Conservation (phyloP, 2,888 invertebrate genomes). For the Flexamia atlantica region DNA sequence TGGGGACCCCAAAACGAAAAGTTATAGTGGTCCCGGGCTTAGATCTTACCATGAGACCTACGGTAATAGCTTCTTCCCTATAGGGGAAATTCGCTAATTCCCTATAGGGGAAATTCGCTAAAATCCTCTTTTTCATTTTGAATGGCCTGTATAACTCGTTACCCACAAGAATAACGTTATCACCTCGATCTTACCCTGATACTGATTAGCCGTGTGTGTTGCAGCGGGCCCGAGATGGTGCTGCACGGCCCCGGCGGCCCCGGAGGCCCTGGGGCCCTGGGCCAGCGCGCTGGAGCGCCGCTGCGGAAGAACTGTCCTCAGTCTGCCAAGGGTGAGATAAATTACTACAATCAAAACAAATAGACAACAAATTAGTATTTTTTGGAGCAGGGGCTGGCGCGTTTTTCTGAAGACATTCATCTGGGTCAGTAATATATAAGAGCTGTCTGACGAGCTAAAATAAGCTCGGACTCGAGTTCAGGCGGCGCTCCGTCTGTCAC, state of each 20-base stretch:
- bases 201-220: background rate
- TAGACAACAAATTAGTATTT: slow-evolving; percentile 59
- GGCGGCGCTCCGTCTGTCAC: background rate
- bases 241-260: slow-evolving; percentile 1
- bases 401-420: slow-evolving; percentile 51
- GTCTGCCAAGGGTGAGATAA: slow-evolving; percentile 47
- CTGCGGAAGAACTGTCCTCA: slow-evolving; percentile 31
- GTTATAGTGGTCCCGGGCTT: no score
- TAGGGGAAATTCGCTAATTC: no score
- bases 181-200: no score
- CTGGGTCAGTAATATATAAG: slow-evolving; percentile 57
- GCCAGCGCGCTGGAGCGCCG: background rate
- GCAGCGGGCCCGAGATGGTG: slow-evolving; percentile 39
- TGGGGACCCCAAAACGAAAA: no score
- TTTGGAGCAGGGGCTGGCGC: slow-evolving; percentile 46
- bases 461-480: slow-evolving; percentile 41
- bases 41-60: no score
- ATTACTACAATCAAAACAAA: slow-evolving; percentile 56
- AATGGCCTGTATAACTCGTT: no score
- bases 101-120: no score
- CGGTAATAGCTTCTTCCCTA: no score
- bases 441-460: slow-evolving; percentile 50
- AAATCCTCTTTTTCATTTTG: no score
- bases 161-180: no score
- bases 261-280: background rate